A percentile compares a stretch with the other conserved stretches of the same genome.
Evolutionary conservation across 2,113 vertebrate species (phyloP).

Genomic region (Globicephala melas): DNA sequence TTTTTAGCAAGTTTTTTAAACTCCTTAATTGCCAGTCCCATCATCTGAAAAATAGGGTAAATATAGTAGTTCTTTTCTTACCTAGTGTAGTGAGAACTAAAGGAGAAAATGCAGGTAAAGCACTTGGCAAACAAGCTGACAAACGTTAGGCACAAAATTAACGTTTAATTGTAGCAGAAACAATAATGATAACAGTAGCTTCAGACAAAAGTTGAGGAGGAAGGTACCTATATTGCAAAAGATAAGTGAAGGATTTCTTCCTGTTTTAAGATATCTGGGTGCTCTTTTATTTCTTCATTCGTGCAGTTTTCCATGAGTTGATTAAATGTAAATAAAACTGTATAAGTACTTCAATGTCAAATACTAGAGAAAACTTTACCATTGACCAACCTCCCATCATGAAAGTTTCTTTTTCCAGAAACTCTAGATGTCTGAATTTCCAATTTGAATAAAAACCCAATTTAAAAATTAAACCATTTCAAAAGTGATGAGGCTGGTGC

Average conservation of each 20-base stretch:
- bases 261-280: neutral
- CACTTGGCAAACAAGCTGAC: neutral
- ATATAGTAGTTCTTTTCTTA: neutral
- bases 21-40: neutral
- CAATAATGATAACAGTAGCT: neutral
- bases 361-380: neutral
- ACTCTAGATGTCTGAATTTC: neutral
- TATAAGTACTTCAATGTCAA: neutral
- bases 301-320: neutral
- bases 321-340: neutral
- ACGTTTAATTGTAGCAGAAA: neutral
- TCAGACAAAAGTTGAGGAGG: neutral
- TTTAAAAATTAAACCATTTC: slow-evolving; percentile 14
- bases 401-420: neutral
- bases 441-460: neutral
- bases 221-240: neutral
- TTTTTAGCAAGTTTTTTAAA: neutral
- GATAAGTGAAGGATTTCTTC: neutral
- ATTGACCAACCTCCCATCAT: neutral
- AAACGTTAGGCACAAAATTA: neutral
- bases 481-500: neutral
- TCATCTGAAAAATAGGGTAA: neutral
- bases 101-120: neutral
- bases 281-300: neutral
- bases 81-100: neutral